Conservation (phyloP, 1,140 invertebrate genomes). For the Paraescarpia echinospica region DNA sequence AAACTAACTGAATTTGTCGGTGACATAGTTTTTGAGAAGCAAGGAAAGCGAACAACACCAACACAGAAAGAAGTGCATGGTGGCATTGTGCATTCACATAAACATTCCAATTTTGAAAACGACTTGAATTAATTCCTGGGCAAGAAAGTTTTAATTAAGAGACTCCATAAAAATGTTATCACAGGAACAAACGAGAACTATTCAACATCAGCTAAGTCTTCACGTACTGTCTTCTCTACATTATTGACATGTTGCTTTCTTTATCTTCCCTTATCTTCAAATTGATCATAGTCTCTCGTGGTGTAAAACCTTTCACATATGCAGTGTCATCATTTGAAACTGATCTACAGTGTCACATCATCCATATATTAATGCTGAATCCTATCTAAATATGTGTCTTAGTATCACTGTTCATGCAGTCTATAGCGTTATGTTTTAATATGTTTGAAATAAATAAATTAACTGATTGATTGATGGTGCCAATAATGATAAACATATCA, state of each 20-base stretch:
- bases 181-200: background rate
- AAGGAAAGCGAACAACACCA: no score
- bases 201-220: background rate
- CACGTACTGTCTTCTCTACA: background rate
- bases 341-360: background rate
- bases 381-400: background rate
- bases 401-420: background rate
- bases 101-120: no score
- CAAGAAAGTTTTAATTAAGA: no score
- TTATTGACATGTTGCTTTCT: background rate
- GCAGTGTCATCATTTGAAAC: background rate
- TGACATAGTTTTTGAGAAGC: no score
- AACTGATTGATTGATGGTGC: background rate
- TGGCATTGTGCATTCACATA: no score
- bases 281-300: no score
- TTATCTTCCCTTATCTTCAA: no score
- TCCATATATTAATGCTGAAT: background rate
- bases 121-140: no score
- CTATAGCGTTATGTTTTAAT: no score
- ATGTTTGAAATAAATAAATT: no score
- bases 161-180: background rate
- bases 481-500: background rate
- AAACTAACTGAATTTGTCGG: no score
- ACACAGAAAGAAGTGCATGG: no score
- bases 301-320: background rate